These are phyloP conservation scores for Nicator chloris DNA, from an alignment of 2,113 vertebrate species.

Conservation along the genomic window DNA sequence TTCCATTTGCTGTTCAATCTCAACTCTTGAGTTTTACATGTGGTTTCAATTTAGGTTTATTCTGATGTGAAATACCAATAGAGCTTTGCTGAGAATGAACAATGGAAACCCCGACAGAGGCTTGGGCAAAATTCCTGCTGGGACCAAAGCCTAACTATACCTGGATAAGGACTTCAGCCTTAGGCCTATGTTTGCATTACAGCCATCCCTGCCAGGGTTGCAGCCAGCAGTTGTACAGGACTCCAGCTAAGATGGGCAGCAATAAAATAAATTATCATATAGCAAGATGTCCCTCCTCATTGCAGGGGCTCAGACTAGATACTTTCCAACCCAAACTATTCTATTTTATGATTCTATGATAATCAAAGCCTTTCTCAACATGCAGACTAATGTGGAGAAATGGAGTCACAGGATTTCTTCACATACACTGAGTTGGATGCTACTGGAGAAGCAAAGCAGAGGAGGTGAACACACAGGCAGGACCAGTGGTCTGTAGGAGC, in stretches of 20 bases:
- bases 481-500: background rate
- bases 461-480: background rate
- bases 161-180: background rate
- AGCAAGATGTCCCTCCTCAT: background rate
- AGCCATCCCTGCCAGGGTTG: background rate
- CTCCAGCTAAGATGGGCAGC: background rate
- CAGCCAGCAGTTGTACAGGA: background rate
- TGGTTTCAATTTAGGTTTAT: background rate
- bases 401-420: background rate
- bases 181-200: background rate
- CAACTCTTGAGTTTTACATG: background rate
- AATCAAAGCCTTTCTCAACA: background rate
- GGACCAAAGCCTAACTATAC: background rate
- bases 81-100: background rate
- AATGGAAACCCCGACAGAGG: background rate
- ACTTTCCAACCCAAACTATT: background rate
- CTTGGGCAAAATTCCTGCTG: background rate
- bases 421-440: background rate
- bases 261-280: background rate
- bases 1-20: background rate
- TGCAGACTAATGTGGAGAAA: background rate
- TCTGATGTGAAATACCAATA: background rate
- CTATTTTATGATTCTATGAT: background rate
- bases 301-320: background rate
- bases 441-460: background rate